phyloP scores from a whole-genome alignment of 1,140 invertebrate species.

The Lepidotrigona ventralis region DNA sequence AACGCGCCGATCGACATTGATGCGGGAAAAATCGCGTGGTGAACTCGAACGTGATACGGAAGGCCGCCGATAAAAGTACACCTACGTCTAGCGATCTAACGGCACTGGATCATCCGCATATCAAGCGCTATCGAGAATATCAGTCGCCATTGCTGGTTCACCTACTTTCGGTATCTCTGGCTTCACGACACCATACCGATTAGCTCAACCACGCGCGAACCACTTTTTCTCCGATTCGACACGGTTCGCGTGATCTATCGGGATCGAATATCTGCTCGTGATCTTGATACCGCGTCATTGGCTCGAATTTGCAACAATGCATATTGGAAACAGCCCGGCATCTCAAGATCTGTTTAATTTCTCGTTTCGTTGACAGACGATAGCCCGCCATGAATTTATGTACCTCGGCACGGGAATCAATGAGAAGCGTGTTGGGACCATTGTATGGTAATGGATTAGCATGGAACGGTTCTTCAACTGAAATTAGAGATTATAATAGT shows the following conservation, averaged over 20 bases:
- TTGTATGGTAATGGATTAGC: not conserved
- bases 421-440: not conserved
- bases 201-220: constrained; percentile 45
- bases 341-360: not conserved
- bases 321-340: no score
- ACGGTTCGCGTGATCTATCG: constrained; percentile 23
- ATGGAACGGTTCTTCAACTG: not conserved
- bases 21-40: constrained; percentile 21
- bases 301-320: not conserved
- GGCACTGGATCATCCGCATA: constrained; percentile 61
- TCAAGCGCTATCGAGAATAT: constrained; percentile 54
- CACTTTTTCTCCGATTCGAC: constrained; percentile 51
- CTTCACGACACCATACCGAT: constrained; percentile 47
- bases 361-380: not conserved
- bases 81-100: constrained; percentile 59
- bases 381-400: not conserved
- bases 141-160: constrained; percentile 57
- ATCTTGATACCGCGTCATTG: constrained; percentile 24
- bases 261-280: constrained; percentile 12
- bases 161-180: constrained; percentile 65
- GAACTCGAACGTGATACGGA: constrained; percentile 36
- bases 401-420: not conserved
- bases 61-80: constrained; percentile 49
- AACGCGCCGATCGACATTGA: constrained; percentile 6
- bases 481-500: not conserved